Conservation (phyloP, 2,888 invertebrate genomes). For the Pseudoips prasinana region DNA sequence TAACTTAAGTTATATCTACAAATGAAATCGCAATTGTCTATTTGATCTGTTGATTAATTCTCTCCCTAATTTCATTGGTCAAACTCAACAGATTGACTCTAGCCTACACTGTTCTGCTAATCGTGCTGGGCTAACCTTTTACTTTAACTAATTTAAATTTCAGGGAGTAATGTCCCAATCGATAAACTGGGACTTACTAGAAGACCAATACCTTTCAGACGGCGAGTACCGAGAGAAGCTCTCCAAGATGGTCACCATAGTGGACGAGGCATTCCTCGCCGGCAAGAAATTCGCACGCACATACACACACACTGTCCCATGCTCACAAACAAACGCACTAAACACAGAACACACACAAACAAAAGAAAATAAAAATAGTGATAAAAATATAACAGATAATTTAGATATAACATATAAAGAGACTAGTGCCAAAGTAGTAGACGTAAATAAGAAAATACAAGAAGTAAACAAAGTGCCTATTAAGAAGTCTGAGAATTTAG, state of each 20-base stretch:
- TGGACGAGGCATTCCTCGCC: conserved; percentile 87
- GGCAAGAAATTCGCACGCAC: conserved; percentile 88
- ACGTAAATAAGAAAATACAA: conserved; percentile 41
- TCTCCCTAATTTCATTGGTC: neutral
- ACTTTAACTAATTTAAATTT: conserved; percentile 37
- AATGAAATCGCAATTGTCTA: too few species aligned
- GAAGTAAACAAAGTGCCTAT: conserved; percentile 40
- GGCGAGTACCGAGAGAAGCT: conserved; percentile 90
- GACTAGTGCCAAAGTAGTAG: conserved; percentile 35
- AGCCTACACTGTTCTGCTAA: too few species aligned
- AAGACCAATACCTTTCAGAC: conserved; percentile 93
- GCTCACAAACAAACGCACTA: neutral
- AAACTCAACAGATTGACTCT: too few species aligned
- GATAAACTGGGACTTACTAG: conserved; percentile 95
- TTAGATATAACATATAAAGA: conserved; percentile 60
- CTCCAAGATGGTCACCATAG: conserved; percentile 92
- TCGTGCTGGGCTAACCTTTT: too few species aligned
- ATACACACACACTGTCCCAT: conserved; percentile 61
- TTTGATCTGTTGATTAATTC: too few species aligned
- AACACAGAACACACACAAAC: conserved; percentile 2
- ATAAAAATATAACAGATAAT: conserved; percentile 29
- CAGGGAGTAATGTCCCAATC: conserved; percentile 97
- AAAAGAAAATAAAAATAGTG: too few species aligned
- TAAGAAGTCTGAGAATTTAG: conserved; percentile 29
- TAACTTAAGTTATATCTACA: too few species aligned